phyloP scores from a whole-genome alignment of 2,888 invertebrate species.

The Harmothoe impar region DNA sequence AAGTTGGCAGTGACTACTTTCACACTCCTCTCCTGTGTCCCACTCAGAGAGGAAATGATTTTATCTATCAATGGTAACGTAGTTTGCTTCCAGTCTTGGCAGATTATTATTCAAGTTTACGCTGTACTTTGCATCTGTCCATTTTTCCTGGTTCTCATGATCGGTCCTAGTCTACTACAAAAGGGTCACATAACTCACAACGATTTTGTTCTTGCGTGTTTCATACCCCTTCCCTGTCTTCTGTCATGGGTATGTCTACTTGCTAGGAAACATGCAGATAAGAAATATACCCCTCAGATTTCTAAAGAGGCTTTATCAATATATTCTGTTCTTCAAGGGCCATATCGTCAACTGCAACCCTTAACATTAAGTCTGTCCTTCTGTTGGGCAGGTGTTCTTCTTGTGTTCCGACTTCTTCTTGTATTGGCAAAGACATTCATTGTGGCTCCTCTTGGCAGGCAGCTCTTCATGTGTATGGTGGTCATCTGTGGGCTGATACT shows the following conservation, averaged over 20 bases:
- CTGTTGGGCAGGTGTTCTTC: conserved; percentile 1
- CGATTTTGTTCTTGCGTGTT: not conserved
- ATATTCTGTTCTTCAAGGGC: not conserved
- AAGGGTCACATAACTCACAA: not conserved
- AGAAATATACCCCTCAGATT: not conserved
- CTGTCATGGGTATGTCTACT: not conserved
- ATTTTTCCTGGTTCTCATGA: not conserved
- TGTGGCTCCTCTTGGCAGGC: not conserved
- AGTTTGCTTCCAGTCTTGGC: not conserved
- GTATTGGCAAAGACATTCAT: not conserved
- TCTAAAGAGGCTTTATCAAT: not conserved
- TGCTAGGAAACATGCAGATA: not conserved
- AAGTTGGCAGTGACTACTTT: conserved; percentile 8
- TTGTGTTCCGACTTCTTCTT: not conserved
- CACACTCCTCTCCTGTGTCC: not conserved
- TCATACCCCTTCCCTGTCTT: not conserved
- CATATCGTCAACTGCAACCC: not conserved
- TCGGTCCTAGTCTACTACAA: not conserved
- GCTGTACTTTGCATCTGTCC: not conserved
- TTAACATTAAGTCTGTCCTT: not conserved
- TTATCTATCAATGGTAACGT: conserved; percentile 32
- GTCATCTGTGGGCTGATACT: not conserved
- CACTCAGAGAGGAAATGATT: not conserved
- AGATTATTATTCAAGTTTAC: not conserved
- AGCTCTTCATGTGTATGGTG: not conserved